phyloP scores from a whole-genome alignment of 2,888 invertebrate species.

The Branchipolynoe longqiensis region DNA sequence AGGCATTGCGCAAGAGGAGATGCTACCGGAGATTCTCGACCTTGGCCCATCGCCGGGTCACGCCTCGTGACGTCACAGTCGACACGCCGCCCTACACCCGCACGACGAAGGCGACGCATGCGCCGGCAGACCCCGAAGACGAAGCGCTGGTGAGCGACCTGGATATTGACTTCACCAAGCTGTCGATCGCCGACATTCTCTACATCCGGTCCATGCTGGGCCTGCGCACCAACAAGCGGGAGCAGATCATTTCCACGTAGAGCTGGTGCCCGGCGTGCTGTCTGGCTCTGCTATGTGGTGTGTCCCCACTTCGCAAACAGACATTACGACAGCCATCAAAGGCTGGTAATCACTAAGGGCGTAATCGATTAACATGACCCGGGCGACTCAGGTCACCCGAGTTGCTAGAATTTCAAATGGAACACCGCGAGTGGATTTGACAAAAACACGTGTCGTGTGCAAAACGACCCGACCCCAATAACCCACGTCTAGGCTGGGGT shows the following conservation, averaged over 20 bases:
- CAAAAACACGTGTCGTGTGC: too few relatives aligned
- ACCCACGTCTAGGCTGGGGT: too few relatives aligned
- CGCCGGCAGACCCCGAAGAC: background rate
- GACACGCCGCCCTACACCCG: background rate
- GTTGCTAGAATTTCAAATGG: too few relatives aligned
- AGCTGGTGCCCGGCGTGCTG: too few relatives aligned
- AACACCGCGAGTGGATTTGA: too few relatives aligned
- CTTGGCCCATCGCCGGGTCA: conserved; percentile 2
- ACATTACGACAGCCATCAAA: too few relatives aligned
- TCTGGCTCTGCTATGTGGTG: too few relatives aligned
- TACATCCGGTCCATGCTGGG: conserved; percentile 40
- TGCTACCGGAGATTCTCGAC: background rate
- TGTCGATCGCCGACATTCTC: conserved; percentile 23
- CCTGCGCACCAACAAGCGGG: background rate
- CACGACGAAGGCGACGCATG: background rate
- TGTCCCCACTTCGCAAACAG: too few relatives aligned
- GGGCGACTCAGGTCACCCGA: too few relatives aligned
- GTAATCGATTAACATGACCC: too few relatives aligned
- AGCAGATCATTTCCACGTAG: background rate
- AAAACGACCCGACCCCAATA: too few relatives aligned
- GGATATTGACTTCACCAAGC: conserved; percentile 44
- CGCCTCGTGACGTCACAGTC: conserved; percentile 29
- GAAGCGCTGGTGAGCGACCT: background rate
- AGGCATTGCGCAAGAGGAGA: background rate
- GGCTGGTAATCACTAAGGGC: too few relatives aligned